Conservation (phyloP, 2,113 vertebrate genomes). For the Thymallus thymallus region DNA sequence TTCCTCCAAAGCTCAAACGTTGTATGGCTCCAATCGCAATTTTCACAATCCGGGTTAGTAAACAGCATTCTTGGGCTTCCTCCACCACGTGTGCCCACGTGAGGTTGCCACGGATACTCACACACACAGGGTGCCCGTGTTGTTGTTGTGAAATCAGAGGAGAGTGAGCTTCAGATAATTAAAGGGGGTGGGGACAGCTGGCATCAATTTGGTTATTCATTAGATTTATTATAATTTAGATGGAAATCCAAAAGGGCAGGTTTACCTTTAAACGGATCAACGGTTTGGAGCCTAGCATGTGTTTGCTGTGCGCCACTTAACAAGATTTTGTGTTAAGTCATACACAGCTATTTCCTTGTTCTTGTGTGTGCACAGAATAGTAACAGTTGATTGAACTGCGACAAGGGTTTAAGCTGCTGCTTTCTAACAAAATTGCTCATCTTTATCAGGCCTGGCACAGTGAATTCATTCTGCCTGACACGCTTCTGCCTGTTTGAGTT, state of each 20-base stretch:
- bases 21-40: conserved; percentile 54
- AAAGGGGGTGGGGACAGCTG: conserved; percentile 9
- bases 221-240: too few relatives aligned
- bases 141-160: conserved; percentile 56
- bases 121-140: conserved; percentile 1
- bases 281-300: conserved; percentile 54
- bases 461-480: too few relatives aligned
- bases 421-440: too few relatives aligned
- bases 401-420: too few relatives aligned
- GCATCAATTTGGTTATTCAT: conserved; percentile 47
- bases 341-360: too few relatives aligned
- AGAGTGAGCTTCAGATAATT: background rate
- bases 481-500: too few relatives aligned
- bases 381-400: too few relatives aligned
- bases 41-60: conserved; percentile 59
- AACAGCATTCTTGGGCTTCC: conserved; percentile 62
- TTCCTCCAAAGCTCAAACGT: conserved; percentile 56
- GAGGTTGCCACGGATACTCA: conserved; percentile 45
- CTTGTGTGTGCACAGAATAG: too few relatives aligned
- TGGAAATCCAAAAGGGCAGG: conserved; percentile 65
- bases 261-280: conserved; percentile 66
- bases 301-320: conserved; percentile 28
- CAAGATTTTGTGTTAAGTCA: background rate
- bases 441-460: too few relatives aligned
- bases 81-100: conserved; percentile 27